phyloP scores from a whole-genome alignment of 37 sponge, comb jelly and placozoan genomes.

The Crambe crambe region DNA sequence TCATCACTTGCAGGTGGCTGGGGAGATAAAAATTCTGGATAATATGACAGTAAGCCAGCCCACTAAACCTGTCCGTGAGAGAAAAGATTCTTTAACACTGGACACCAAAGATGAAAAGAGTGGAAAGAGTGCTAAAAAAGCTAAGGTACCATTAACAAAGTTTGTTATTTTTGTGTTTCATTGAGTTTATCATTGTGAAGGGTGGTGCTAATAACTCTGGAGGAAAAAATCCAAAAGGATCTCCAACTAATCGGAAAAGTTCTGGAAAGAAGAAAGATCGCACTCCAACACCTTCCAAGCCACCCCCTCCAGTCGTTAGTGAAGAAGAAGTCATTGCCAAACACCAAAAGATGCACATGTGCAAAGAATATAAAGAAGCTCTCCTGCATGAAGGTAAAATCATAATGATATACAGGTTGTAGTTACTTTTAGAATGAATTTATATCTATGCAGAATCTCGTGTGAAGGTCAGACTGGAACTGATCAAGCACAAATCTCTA shows the following conservation, averaged over 20 bases:
- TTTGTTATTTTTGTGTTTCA: background rate
- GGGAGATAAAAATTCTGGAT: constrained; percentile 21
- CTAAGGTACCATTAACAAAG: background rate
- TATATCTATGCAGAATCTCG: constrained; percentile 29
- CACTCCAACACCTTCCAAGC: background rate
- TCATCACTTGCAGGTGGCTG: constrained; percentile 12
- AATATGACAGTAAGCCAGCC: background rate
- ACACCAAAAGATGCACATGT: constrained; percentile 29
- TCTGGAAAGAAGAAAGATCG: no score
- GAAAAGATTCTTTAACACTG: background rate
- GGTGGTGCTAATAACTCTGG: constrained; percentile 17
- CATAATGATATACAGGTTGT: no score
- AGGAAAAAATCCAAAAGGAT: background rate
- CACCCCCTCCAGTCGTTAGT: constrained; percentile 9
- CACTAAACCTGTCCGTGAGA: no score
- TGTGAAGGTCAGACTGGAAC: constrained; percentile 27
- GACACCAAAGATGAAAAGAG: background rate
- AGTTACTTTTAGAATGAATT: no score
- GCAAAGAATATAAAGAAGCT: constrained; percentile 54
- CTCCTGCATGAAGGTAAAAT: constrained; percentile 56
- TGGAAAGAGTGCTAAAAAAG: constrained; percentile 22
- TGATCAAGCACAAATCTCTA: constrained; percentile 42
- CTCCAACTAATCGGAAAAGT: no score
- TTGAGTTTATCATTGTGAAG: background rate
- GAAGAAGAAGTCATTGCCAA: constrained; percentile 26